phyloP scores from a whole-genome alignment of 2,797 vertebrate genomes.

The Crypturellus tataupa region DNA sequence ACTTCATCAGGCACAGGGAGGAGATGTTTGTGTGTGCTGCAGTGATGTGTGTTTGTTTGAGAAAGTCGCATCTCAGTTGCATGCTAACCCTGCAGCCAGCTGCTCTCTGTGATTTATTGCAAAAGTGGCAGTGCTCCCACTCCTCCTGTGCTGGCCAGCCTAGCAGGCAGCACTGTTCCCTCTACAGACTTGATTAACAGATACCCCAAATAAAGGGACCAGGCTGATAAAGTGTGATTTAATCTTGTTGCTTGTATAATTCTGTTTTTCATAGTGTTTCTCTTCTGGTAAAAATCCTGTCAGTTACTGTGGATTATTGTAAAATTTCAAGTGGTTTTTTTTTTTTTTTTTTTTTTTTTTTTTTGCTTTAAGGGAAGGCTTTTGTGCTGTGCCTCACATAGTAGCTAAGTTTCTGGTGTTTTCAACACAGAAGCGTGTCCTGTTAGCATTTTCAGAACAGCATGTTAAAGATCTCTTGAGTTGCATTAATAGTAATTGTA shows the following conservation, averaged over 20 bases:
- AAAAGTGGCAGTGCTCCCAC: neutral
- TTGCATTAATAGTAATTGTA: neutral
- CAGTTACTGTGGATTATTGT: neutral
- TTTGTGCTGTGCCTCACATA: neutral
- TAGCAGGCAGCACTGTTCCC: neutral
- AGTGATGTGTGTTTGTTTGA: neutral
- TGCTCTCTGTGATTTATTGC: neutral
- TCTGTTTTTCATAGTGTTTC: neutral
- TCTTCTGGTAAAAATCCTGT: neutral
- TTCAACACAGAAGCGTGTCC: neutral
- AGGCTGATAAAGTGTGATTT: neutral
- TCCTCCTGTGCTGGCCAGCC: neutral
- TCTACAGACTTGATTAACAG: neutral
- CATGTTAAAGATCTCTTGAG: neutral
- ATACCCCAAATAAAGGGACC: neutral
- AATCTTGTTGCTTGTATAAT: neutral
- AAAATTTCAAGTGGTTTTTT: neutral
- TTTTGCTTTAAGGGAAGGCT: neutral
- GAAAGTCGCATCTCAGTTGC: neutral
- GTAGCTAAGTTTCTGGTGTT: neutral
- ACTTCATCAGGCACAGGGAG: neutral
- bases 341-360: neutral
- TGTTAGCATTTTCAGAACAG: neutral
- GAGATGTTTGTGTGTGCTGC: neutral
- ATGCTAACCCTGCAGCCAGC: neutral